Conservation (phyloP, 92 coral and sea anemone genomes). For the Palythoa grandis region DNA sequence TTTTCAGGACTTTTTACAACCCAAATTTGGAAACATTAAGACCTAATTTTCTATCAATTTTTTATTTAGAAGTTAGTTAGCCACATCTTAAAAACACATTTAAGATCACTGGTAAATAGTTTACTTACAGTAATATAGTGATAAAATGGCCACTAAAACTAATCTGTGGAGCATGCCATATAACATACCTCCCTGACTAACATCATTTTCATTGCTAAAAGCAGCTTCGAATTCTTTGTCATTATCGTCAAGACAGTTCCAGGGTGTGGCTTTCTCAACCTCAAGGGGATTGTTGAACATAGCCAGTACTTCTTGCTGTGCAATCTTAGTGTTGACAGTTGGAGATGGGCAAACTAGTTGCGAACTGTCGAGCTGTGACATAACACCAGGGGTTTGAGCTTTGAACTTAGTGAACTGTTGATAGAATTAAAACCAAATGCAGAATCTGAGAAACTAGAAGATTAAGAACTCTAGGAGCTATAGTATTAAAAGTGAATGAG, state of each 20-base stretch:
- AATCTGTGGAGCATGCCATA: neutral
- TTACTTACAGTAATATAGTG: neutral
- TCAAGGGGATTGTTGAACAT: conserved; percentile 89
- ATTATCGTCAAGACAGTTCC: conserved; percentile 50
- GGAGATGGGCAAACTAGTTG: conserved; percentile 72
- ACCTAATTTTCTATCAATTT: no score
- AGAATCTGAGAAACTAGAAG: no score
- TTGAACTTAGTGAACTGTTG: conserved; percentile 40
- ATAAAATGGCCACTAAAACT: neutral
- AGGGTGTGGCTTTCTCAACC: conserved; percentile 42
- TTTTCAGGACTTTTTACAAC: no score
- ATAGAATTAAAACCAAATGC: neutral
- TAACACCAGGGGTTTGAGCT: conserved; percentile 62
- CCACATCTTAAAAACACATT: no score
- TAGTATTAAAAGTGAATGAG: no score
- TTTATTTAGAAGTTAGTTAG: no score
- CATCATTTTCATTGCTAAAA: conserved; percentile 64
- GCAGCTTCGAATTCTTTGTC: conserved; percentile 89
- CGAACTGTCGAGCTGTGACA: conserved; percentile 53
- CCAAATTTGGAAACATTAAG: no score
- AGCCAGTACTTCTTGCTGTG: conserved; percentile 78
- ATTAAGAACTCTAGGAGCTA: no score
- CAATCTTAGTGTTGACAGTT: conserved; percentile 82
- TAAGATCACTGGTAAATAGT: neutral
- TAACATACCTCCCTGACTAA: conserved; percentile 2